A percentile compares a stretch with the other conserved stretches of the same genome.
phyloP scores from a whole-genome alignment of 2,113 vertebrate genomes.

The Chaetura pelagica region DNA sequence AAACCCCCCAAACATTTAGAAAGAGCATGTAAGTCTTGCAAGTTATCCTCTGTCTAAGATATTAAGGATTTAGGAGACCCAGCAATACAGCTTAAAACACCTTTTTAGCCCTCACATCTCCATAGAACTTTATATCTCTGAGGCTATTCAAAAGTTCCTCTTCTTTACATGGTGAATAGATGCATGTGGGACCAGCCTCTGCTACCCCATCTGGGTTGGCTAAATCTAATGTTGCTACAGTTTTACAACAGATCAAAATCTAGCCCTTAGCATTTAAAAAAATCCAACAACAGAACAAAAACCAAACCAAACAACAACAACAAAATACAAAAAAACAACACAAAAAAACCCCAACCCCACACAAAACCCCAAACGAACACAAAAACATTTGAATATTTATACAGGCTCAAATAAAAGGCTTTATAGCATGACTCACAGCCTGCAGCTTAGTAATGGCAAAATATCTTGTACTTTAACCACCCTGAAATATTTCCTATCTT shows the following conservation, averaged over 20 bases:
- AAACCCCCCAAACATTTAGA: too few relatives aligned
- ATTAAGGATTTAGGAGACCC: neutral
- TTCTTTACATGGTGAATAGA: neutral
- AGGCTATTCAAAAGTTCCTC: neutral
- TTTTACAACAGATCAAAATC: neutral
- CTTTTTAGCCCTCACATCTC: neutral
- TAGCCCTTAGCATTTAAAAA: neutral
- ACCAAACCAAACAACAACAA: too few relatives aligned
- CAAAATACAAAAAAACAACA: too few relatives aligned
- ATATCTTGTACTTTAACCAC: neutral
- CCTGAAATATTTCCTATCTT: neutral
- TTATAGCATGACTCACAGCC: neutral
- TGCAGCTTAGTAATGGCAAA: neutral
- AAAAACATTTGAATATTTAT: neutral
- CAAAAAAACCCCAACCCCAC: too few relatives aligned
- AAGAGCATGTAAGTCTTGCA: rapidly evolving
- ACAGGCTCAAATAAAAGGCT: neutral
- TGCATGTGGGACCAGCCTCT: neutral
- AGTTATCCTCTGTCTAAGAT: neutral
- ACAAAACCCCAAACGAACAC: neutral
- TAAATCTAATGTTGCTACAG: neutral
- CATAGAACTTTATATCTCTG: neutral
- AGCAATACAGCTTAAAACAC: neutral
- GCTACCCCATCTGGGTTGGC: neutral
- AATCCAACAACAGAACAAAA: too few relatives aligned